Conservation (phyloP, 2,113 vertebrate genomes). For the Lamprologus callipterus region DNA sequence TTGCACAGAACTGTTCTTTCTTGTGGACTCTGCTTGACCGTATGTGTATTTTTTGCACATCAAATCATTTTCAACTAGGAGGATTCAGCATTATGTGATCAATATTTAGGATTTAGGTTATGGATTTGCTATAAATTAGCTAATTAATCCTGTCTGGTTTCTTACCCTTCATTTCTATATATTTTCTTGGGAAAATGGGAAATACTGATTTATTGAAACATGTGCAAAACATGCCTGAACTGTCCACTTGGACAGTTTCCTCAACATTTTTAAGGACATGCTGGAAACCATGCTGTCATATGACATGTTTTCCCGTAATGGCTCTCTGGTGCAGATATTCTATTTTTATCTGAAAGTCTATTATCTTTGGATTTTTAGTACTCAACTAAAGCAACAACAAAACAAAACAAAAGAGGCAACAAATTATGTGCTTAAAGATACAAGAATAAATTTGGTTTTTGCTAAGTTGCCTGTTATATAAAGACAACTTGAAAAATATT, state of each 20-base stretch:
- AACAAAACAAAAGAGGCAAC: background rate
- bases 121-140: background rate
- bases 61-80: background rate
- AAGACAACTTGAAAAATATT: background rate
- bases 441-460: background rate
- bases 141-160: background rate
- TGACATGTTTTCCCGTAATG: background rate
- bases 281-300: background rate
- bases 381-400: background rate
- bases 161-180: background rate
- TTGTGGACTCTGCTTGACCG: background rate
- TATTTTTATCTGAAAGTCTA: background rate
- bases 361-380: background rate
- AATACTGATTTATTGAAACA: background rate
- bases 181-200: background rate
- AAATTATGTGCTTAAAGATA: background rate
- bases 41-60: background rate
- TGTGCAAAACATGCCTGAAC: background rate
- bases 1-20: background rate
- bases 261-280: background rate
- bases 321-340: background rate
- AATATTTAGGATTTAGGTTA: background rate
- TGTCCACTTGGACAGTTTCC: background rate
- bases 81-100: background rate
- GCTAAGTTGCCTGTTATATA: background rate